phyloP scores from a whole-genome alignment of 1,140 invertebrate genomes.

The Caenorhabditis remanei region DNA sequence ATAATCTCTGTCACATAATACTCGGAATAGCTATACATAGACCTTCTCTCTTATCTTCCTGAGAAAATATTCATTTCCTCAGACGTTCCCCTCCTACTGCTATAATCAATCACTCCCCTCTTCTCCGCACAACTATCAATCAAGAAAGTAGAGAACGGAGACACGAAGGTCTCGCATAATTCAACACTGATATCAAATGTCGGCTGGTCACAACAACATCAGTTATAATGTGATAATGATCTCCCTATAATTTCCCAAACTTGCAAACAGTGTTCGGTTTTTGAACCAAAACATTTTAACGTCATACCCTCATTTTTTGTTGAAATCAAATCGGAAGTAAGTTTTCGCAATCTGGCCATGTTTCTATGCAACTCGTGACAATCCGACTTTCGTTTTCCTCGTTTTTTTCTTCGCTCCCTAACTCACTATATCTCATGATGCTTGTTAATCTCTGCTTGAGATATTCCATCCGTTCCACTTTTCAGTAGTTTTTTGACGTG shows the following conservation, averaged over 20 bases:
- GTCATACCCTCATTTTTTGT: background rate
- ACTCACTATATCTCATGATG: constrained; percentile 2
- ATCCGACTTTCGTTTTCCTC: background rate
- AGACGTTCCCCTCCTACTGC: constrained; percentile 2
- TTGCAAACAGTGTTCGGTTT: background rate
- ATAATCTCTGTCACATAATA: constrained; percentile 27
- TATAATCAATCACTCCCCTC: constrained; percentile 39
- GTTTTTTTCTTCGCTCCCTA: background rate
- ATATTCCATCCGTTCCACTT: constrained; percentile 27
- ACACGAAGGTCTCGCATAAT: constrained; percentile 8
- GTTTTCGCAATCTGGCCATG: constrained; percentile 16
- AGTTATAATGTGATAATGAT: constrained; percentile 53
- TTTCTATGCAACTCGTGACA: background rate
- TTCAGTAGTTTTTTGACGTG: background rate
- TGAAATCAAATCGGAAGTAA: constrained; percentile 31
- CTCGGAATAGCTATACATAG: background rate
- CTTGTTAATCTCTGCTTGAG: background rate
- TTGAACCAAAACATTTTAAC: background rate
- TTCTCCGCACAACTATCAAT: constrained; percentile 39
- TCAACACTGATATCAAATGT: constrained; percentile 32
- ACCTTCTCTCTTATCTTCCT: constrained; percentile 4
- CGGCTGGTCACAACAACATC: constrained; percentile 40
- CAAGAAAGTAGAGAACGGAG: background rate
- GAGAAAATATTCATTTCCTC: constrained; percentile 23
- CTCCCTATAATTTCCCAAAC: background rate